Conservation (phyloP, 2,888 invertebrate genomes). For the Clitarchus hookeri region DNA sequence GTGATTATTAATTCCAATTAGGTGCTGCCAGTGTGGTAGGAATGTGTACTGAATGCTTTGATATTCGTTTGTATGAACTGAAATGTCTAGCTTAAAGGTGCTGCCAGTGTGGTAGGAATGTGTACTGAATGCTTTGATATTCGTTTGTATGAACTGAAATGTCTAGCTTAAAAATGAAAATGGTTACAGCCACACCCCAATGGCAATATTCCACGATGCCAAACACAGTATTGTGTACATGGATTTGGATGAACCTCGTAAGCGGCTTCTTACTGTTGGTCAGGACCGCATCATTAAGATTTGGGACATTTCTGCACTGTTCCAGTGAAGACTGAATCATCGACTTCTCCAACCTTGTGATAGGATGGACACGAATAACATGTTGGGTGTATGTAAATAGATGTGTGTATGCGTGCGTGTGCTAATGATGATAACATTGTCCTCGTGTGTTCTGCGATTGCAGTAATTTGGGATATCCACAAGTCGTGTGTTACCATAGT, state of each 20-base stretch:
- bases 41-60: too few relatives aligned
- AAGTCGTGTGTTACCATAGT: background rate
- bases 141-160: background rate
- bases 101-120: too few relatives aligned
- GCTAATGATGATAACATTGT: background rate
- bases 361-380: background rate
- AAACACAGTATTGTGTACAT: conserved; percentile 89
- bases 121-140: background rate
- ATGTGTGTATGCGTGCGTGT: background rate
- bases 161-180: background rate
- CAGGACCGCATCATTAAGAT: conserved; percentile 94
- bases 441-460: background rate
- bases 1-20: too few relatives aligned
- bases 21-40: too few relatives aligned
- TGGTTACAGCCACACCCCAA: conserved; percentile 77
- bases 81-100: background rate
- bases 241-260: conserved; percentile 87
- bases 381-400: background rate
- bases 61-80: background rate
- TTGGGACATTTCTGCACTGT: conserved; percentile 80
- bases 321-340: conserved; percentile 44
- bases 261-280: conserved; percentile 88
- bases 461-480: background rate
- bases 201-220: conserved; percentile 94
- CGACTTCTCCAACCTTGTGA: background rate